Percentiles rank a stretch among this genome's conserved stretches.
phyloP scores from a whole-genome alignment of 2,888 invertebrate species.

The Ecliptopera silaceata region DNA sequence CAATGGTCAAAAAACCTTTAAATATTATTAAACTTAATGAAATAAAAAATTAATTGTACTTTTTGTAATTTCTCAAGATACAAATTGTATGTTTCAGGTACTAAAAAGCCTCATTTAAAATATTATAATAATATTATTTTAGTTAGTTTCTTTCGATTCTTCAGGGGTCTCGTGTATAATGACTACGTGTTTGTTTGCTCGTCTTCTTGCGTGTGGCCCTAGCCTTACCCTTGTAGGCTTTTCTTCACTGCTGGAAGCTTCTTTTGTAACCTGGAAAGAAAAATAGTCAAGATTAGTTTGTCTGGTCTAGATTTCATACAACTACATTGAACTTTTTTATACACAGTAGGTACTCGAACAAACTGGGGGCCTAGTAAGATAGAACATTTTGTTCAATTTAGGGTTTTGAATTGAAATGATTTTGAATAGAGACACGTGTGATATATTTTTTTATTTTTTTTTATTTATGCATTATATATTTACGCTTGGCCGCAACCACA shows the following conservation, averaged over 20 bases:
- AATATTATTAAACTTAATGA: not conserved
- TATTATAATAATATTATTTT: conserved; percentile 23
- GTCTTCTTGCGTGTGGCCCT: conserved; percentile 60
- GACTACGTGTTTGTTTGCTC: conserved; percentile 56
- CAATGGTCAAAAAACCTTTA: no score
- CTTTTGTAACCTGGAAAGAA: conserved; percentile 43
- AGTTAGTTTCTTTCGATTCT: conserved; percentile 29
- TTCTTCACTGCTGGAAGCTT: conserved; percentile 37
- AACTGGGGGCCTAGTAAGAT: no score
- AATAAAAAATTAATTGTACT: not conserved
- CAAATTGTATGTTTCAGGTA: conserved; percentile 29
- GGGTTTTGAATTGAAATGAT: no score
- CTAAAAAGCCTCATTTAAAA: conserved; percentile 17
- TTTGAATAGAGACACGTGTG: no score
- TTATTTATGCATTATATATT: no score
- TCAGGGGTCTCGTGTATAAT: conserved; percentile 44
- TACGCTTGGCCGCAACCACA: no score
- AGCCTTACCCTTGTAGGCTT: conserved; percentile 48
- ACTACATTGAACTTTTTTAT: no score
- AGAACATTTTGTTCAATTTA: no score
- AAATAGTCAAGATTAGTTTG: no score
- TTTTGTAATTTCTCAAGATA: not conserved
- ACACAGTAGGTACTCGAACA: no score
- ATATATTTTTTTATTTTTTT: no score
- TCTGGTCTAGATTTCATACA: no score